phyloP scores from a whole-genome alignment of 2,888 invertebrate genomes.

The Latrodectus elegans region DNA sequence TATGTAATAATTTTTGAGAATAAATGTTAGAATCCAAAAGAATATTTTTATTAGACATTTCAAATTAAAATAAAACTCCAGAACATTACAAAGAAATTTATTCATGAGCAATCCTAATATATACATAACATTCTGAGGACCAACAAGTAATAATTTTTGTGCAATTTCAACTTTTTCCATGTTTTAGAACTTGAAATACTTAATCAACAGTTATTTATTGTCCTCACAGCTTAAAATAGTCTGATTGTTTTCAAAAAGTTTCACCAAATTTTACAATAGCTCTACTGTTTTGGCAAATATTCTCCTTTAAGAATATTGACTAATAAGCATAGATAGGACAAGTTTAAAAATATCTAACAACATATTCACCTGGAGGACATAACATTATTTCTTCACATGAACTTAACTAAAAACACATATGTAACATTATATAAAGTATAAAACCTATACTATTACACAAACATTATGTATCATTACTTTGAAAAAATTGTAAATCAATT shows the following conservation, averaged over 20 bases:
- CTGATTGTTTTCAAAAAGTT: conserved; percentile 30
- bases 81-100: conserved; percentile 50
- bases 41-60: no score
- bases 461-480: no score
- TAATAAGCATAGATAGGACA: conserved; percentile 14
- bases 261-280: not conserved
- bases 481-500: no score
- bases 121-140: conserved; percentile 48
- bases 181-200: conserved; percentile 27
- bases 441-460: no score
- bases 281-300: conserved; percentile 39
- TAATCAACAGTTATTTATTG: conserved; percentile 9
- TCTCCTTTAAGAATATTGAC: not conserved
- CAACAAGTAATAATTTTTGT: conserved; percentile 64
- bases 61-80: no score
- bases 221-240: not conserved
- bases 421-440: no score
- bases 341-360: conserved; percentile 34
- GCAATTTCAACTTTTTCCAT: conserved; percentile 14
- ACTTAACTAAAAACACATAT: no score
- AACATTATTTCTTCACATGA: no score
- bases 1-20: no score
- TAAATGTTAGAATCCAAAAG: no score
- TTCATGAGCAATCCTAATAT: conserved; percentile 60
- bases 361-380: conserved; percentile 21